Evolutionary conservation across 1,140 invertebrate genomes (phyloP).

Genomic region (Colletes latitarsis): DNA sequence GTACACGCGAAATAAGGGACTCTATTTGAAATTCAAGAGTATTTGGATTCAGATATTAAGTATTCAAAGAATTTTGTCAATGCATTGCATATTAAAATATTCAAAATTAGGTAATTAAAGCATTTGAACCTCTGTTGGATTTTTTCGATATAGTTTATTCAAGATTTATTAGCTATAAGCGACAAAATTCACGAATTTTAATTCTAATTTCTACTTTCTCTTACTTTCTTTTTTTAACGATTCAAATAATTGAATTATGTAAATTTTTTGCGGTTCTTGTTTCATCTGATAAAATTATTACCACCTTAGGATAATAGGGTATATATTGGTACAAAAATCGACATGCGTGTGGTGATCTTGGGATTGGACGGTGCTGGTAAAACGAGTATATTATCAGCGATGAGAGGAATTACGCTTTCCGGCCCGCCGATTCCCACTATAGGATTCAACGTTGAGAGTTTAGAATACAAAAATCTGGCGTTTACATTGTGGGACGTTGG

Average conservation of each 20-base stretch:
- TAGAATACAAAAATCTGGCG: conserved; percentile 83
- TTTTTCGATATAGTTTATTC: conserved; percentile 1
- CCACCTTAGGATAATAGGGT: conserved; percentile 83
- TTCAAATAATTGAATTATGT: no score
- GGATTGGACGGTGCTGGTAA: conserved; percentile 84
- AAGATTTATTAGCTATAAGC: not conserved
- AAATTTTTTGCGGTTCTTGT: no score
- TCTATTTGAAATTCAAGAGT: no score
- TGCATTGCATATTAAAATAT: no score
- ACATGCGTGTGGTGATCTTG: conserved; percentile 84
- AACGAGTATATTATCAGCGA: conserved; percentile 84
- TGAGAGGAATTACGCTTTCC: conserved; percentile 81
- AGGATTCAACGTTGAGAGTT: conserved; percentile 84
- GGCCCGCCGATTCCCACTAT: conserved; percentile 81
- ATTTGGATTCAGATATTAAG: no score
- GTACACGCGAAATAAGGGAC: no score
- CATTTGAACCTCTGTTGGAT: not conserved
- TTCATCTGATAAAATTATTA: not conserved
- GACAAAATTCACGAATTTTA: not conserved
- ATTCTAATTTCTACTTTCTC: no score
- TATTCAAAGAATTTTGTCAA: no score
- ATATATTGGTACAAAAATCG: conserved; percentile 85
- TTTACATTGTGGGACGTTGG: conserved; percentile 85
- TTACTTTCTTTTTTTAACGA: not conserved
- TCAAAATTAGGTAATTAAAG: no score